These are phyloP conservation scores for Lasioglossum vierecki DNA, from an alignment of 2,888 invertebrate genomes.

Conservation along the genomic window DNA sequence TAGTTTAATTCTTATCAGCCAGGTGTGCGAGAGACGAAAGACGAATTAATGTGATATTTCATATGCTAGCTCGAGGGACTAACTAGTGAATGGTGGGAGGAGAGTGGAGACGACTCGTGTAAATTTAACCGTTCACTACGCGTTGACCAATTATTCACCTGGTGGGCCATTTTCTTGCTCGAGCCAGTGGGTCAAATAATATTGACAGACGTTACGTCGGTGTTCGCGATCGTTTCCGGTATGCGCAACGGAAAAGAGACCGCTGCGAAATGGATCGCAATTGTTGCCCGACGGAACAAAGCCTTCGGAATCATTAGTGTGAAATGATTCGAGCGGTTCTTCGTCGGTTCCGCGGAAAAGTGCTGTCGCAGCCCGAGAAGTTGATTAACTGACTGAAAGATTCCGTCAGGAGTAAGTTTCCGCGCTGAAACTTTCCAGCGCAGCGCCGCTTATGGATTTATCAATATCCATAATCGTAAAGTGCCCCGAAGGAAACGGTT, in stretches of 20 bases:
- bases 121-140: background rate
- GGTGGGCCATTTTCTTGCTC: background rate
- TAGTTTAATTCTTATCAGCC: too few species aligned
- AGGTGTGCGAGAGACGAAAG: too few species aligned
- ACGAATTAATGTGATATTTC: too few species aligned
- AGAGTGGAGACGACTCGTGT: background rate
- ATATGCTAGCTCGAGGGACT: background rate
- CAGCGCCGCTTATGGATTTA: background rate
- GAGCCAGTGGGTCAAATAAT: background rate
- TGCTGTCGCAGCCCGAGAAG: background rate
- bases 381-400: conserved; percentile 1
- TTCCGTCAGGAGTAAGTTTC: background rate
- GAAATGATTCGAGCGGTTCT: background rate
- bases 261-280: background rate
- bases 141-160: background rate
- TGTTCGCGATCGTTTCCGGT: background rate
- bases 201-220: background rate
- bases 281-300: background rate
- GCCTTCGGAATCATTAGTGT: background rate
- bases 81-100: background rate
- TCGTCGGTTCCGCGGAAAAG: background rate
- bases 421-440: background rate
- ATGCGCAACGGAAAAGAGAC: background rate
- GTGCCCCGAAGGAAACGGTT: background rate
- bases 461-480: conserved; percentile 12